Percentiles rank a stretch among this genome's conserved stretches.
Conservation (phyloP, 2,113 vertebrate genomes). For the Sprattus sprattus region DNA sequence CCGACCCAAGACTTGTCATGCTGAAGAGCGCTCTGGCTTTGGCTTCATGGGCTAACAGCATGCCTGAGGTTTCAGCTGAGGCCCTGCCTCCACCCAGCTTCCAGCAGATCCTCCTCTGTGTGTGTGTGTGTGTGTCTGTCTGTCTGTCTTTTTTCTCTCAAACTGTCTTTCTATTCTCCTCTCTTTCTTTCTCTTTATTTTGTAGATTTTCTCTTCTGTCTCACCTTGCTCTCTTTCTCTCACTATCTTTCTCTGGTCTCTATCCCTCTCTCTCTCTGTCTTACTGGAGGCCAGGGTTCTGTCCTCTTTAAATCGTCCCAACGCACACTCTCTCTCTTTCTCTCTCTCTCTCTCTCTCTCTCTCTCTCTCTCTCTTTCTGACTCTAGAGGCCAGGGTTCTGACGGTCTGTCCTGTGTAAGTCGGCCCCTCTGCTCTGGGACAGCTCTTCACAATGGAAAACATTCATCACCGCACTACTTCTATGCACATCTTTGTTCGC, state of each 20-base stretch:
- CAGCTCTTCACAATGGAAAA: neutral
- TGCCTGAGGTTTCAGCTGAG: slow-evolving; percentile 34
- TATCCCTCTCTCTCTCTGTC: neutral
- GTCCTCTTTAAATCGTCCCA: neutral
- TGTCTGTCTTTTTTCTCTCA: neutral
- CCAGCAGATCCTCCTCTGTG: slow-evolving; percentile 16
- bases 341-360: neutral
- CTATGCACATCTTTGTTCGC: neutral
- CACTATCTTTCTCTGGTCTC: neutral
- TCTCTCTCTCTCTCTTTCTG: neutral
- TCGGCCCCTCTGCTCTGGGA: neutral
- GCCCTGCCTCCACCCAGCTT: neutral
- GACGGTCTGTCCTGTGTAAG: neutral
- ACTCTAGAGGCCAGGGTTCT: neutral
- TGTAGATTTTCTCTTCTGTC: neutral
- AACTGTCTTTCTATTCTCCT: neutral
- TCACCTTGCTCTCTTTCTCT: neutral
- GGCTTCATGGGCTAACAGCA: slow-evolving; percentile 34
- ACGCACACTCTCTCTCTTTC: neutral
- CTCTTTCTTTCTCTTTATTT: neutral
- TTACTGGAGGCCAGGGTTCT: neutral
- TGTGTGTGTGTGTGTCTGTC: neutral
- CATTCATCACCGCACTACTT: neutral
- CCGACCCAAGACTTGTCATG: slow-evolving; percentile 42
- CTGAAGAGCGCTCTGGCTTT: slow-evolving; percentile 49